Evolutionary conservation across 2,888 invertebrate species (phyloP).

Genomic region (Erebia ligea): DNA sequence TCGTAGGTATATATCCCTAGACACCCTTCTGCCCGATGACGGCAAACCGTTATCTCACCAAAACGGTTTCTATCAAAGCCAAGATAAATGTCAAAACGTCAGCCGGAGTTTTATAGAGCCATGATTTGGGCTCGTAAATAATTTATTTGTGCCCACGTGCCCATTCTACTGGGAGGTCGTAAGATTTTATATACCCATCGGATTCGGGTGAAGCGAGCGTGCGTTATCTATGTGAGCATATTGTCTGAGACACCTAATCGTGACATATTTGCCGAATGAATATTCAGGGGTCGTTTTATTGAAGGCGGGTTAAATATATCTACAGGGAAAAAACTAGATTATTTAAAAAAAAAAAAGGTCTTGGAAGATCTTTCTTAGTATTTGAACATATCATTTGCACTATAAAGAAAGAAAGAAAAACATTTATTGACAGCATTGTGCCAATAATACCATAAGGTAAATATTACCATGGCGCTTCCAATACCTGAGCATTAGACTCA

Average conservation of each 20-base stretch:
- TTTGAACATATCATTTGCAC: no score
- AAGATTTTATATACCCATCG: constrained; percentile 34
- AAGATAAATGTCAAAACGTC: constrained; percentile 31
- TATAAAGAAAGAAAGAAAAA: no score
- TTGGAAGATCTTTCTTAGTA: no score
- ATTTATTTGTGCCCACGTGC: constrained; percentile 33
- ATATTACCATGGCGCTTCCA: no score
- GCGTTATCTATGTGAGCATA: constrained; percentile 7
- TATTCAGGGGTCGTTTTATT: constrained; percentile 2
- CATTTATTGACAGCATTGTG: no score
- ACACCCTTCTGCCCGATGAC: constrained; percentile 7
- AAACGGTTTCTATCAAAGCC: constrained; percentile 19
- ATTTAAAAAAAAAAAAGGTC: no score
- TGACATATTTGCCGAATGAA: constrained; percentile 1
- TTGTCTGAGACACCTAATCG: constrained; percentile 8
- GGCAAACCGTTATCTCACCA: constrained; percentile 7
- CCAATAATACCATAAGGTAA: no score
- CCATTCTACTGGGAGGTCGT: constrained; percentile 24
- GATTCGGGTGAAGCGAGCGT: constrained; percentile 25
- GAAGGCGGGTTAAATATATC: no score
- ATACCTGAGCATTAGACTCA: no score
- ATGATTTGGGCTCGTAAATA: constrained; percentile 35
- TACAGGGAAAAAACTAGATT: no score
- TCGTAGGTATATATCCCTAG: background rate
- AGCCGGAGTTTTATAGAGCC: constrained; percentile 34